These are phyloP conservation scores for Heloderma charlesbogerti DNA, from an alignment of 2,113 vertebrate species.

Conservation along the genomic window DNA sequence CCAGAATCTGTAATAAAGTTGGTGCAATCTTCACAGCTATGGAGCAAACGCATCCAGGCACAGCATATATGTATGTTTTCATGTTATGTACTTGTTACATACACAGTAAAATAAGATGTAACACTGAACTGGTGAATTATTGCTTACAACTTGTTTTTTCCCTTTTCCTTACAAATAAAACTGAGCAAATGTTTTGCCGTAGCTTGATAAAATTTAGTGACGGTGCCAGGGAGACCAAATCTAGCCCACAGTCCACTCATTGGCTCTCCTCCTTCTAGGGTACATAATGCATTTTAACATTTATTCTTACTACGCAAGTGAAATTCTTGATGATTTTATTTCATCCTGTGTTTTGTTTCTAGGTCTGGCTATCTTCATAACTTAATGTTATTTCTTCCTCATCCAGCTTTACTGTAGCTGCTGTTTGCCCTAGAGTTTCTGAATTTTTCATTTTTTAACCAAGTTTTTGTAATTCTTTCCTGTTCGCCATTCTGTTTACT, in stretches of 20 bases:
- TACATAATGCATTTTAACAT: not conserved
- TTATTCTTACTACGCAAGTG: not conserved
- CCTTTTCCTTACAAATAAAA: not conserved
- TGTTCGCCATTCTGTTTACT: not conserved
- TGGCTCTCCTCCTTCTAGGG: not conserved
- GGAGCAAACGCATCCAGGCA: too few relatives aligned
- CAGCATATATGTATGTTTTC: too few relatives aligned
- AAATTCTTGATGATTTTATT: conserved; percentile 48
- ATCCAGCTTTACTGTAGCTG: too few relatives aligned
- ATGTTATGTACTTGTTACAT: too few relatives aligned
- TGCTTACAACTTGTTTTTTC: not conserved
- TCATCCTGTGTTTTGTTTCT: conserved; percentile 35
- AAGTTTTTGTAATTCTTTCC: not conserved
- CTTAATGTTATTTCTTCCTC: too few relatives aligned
- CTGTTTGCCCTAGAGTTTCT: conserved; percentile 26
- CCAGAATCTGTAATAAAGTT: too few relatives aligned
- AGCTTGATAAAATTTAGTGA: not conserved
- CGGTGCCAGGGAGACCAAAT: not conserved
- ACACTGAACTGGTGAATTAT: not conserved
- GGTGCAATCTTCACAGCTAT: too few relatives aligned
- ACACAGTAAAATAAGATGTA: too few relatives aligned
- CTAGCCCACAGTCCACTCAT: not conserved
- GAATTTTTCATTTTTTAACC: not conserved
- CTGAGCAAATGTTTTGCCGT: not conserved
- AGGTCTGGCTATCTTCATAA: too few relatives aligned